phyloP scores from a whole-genome alignment of 2,888 invertebrate genomes.

The Strigamia transsilvanica region DNA sequence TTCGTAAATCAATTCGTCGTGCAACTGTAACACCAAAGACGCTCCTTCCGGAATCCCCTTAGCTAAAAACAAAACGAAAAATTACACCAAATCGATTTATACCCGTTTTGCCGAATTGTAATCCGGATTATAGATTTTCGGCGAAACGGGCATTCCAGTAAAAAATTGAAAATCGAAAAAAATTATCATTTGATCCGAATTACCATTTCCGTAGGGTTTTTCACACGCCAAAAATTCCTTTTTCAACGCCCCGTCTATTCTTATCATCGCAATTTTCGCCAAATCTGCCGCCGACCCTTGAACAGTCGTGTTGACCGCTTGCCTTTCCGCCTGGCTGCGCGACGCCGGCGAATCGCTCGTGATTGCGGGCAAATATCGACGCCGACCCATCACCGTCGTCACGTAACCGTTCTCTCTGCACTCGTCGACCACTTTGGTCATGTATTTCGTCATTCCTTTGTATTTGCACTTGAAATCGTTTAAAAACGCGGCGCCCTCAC shows the following conservation, averaged over 20 bases:
- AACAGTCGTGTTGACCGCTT: constrained; percentile 93
- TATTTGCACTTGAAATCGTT: constrained; percentile 79
- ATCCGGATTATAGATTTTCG: too few relatives aligned
- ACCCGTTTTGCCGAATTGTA: too few relatives aligned
- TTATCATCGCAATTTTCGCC: constrained; percentile 87
- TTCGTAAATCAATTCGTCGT: constrained; percentile 96
- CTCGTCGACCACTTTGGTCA: constrained; percentile 68
- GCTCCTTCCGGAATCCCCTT: constrained; percentile 56
- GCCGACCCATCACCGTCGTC: constrained; percentile 81
- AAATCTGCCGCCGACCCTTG: constrained; percentile 98
- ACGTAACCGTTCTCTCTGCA: constrained; percentile 80
- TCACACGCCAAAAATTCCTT: constrained; percentile 66
- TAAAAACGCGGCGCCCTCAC: constrained; percentile 75
- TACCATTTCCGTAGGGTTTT: constrained; percentile 3
- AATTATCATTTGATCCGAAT: neutral
- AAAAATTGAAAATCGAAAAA: too few relatives aligned
- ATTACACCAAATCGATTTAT: too few relatives aligned
- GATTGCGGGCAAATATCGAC: constrained; percentile 80
- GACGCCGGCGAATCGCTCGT: constrained; percentile 70
- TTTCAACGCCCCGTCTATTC: constrained; percentile 72
- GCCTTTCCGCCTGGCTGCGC: constrained; percentile 87
- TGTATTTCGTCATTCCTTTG: constrained; percentile 68
- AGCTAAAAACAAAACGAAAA: neutral
- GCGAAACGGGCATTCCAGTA: too few relatives aligned
- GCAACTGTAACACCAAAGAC: constrained; percentile 80